Conservation (phyloP, 2,888 invertebrate species). For the Orchesellides sinensis region DNA sequence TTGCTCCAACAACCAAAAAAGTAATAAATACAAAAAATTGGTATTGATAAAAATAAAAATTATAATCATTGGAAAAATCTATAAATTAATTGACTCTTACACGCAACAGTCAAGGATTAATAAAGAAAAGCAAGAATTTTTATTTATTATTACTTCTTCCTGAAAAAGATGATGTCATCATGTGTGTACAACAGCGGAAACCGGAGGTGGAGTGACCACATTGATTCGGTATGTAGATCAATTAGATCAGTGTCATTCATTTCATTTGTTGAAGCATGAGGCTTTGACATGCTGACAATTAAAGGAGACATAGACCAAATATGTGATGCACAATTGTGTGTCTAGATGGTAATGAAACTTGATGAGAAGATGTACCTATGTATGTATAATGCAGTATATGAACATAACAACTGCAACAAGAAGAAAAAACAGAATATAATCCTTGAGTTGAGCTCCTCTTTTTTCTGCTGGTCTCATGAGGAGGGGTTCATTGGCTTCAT, state of each 20-base stretch:
- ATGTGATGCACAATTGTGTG: constrained; percentile 12
- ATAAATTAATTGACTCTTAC: too few species aligned
- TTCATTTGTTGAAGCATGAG: not conserved
- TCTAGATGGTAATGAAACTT: constrained; percentile 38
- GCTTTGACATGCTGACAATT: constrained; percentile 27
- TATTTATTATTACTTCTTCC: too few species aligned
- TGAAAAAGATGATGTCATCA: too few species aligned
- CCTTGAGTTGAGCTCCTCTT: constrained; percentile 29
- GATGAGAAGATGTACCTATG: constrained; percentile 8
- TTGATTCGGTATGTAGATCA: too few species aligned
- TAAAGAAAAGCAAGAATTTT: too few species aligned
- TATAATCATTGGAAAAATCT: too few species aligned
- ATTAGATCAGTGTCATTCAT: not conserved
- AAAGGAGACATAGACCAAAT: not conserved
- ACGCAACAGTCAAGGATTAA: too few species aligned
- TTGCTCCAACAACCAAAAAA: constrained; percentile 54
- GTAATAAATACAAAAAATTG: constrained; percentile 44
- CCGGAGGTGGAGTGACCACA: too few species aligned
- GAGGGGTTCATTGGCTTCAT: constrained; percentile 39
- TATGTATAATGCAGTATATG: not conserved
- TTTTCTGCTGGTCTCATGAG: too few species aligned
- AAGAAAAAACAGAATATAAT: constrained; percentile 42
- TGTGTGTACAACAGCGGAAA: too few species aligned
- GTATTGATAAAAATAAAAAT: constrained; percentile 7
- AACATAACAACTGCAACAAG: not conserved